phyloP scores from a whole-genome alignment of 2,888 invertebrate species.

The Athalia cordata region DNA sequence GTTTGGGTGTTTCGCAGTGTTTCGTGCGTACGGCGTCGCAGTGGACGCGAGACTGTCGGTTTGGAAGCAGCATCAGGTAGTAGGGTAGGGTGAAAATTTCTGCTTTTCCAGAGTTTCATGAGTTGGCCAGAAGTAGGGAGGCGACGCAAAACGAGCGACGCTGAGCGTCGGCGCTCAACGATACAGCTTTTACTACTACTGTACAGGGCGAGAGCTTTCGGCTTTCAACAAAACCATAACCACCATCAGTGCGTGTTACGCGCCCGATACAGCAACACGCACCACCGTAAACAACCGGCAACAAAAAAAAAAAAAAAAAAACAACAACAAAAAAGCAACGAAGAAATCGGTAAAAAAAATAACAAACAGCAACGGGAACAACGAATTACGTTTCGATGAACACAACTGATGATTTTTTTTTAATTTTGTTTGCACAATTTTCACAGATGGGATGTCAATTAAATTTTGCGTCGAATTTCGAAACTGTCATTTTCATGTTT shows the following conservation, averaged over 20 bases:
- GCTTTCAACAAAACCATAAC: constrained; percentile 45
- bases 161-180: constrained; percentile 69
- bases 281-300: constrained; percentile 18
- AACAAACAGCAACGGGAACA: not conserved
- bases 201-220: constrained; percentile 55
- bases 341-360: not conserved
- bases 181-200: constrained; percentile 61
- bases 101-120: not conserved
- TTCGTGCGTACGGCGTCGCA: constrained; percentile 65
- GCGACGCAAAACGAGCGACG: constrained; percentile 54
- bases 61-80: no score
- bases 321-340: not conserved
- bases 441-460: no score
- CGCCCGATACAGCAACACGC: constrained; percentile 64
- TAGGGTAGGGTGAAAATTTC: constrained; percentile 51
- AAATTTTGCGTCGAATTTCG: no score
- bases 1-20: constrained; percentile 46
- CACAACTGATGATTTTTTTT: not conserved
- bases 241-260: constrained; percentile 66
- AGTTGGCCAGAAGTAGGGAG: constrained; percentile 5
- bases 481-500: no score
- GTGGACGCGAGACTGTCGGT: constrained; percentile 69
- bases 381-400: not conserved
- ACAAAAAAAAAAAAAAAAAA: not conserved
- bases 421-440: not conserved